Evolutionary conservation across 2,888 invertebrate species (phyloP).

Genomic region (Plebejus melissa): DNA sequence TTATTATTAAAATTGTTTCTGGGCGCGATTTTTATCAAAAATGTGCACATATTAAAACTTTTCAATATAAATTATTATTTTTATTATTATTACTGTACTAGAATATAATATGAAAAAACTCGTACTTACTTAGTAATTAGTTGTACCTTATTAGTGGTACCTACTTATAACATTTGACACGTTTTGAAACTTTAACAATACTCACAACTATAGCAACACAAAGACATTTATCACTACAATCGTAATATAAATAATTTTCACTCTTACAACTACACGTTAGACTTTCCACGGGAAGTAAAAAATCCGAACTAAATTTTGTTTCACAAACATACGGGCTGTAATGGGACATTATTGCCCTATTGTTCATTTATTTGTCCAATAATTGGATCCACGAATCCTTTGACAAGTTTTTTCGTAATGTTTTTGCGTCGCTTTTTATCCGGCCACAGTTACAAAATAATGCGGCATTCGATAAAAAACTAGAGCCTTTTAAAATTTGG

Average conservation of each 20-base stretch:
- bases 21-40: neutral
- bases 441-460: conserved; percentile 70
- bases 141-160: no score
- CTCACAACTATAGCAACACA: neutral
- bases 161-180: neutral
- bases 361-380: conserved; percentile 45
- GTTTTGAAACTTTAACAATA: neutral
- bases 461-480: conserved; percentile 43
- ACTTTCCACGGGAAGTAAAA: conserved; percentile 57
- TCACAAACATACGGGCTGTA: conserved; percentile 54
- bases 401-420: conserved; percentile 53
- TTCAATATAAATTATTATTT: no score
- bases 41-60: neutral
- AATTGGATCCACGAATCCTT: conserved; percentile 51
- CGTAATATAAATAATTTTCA: neutral
- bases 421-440: conserved; percentile 73
- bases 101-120: no score
- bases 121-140: no score
- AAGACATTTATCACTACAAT: neutral
- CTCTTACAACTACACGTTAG: conserved; percentile 33
- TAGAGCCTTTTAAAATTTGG: neutral
- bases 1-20: neutral
- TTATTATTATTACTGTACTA: no score
- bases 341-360: conserved; percentile 62
- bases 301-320: conserved; percentile 59